Base-by-base conservation (phyloP, 1,140 invertebrate species). In the Habropoda laboriosa region DNA sequence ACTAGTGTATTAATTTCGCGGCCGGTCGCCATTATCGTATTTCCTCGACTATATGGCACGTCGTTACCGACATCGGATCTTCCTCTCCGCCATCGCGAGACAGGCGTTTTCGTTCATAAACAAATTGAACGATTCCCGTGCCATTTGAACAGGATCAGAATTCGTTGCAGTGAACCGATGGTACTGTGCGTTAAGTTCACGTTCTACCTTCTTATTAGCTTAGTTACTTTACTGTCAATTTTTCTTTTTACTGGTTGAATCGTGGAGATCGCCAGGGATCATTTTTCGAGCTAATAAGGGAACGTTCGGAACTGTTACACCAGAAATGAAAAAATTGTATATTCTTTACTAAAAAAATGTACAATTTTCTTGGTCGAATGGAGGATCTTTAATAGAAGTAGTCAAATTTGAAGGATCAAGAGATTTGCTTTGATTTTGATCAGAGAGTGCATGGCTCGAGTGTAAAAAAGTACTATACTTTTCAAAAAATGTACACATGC, bases 91-190 rank as follows among this genome's bases (percentile, higher is more conserved):
- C 42, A 24, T 30, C 5, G 27, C 47, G 16, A 42, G 13, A 49
- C 35, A 18, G 24, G 0, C 24, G 61, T 27, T 18, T 68, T 68
- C 13, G 21, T 24, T 38, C n/a, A 27, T 61, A 74, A 74, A 61
- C 45, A 5, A 61, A 49, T 49, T 38, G 45, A 51, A 74, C 45
- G 32, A 60, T 74, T 47, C 30, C 42, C 47, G n/a, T 18, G 13
- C n/a, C n/a, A 10, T 7, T 45, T 42, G 8, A 45, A 24, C 21
- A 18, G 45, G 30, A 68, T 68, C n/a, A 53, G n/a, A 68, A 51
- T 64, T 45, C 24, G 16, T 35, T 13, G 66, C 10, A 12, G 4
- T 45, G 24, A 38, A 8, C 27, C 3, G n/a, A 24, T 4, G 32
- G 27, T 68, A 35, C 24, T 24, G 47, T 18, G 49, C 38, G 6